phyloP scores from a whole-genome alignment of 2,888 invertebrate genomes.

The Ochlodes sylvanus region DNA sequence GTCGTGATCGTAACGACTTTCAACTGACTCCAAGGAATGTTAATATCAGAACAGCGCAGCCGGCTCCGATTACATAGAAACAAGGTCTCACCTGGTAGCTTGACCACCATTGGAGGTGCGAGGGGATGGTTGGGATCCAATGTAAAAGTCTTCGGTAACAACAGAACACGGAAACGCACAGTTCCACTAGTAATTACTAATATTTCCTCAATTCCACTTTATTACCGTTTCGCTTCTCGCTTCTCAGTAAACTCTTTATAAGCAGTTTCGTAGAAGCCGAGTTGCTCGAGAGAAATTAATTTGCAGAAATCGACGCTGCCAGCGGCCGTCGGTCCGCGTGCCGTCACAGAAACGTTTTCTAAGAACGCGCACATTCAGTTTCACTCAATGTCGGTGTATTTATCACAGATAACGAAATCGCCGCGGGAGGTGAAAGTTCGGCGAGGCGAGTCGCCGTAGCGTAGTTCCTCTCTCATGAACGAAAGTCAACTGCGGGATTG shows the following conservation, averaged over 20 bases:
- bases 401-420: conserved; percentile 80
- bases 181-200: conserved; percentile 77
- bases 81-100: conserved; percentile 76
- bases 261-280: conserved; percentile 80
- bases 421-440: conserved; percentile 82
- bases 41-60: conserved; percentile 8
- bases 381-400: conserved; percentile 71
- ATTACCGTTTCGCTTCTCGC: conserved; percentile 71
- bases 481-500: conserved; percentile 61
- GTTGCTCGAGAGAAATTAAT: conserved; percentile 81
- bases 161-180: conserved; percentile 79
- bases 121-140: conserved; percentile 81
- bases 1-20: conserved; percentile 37
- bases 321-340: conserved; percentile 66
- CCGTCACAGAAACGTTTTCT: conserved; percentile 73
- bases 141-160: conserved; percentile 75
- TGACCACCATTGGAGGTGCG: conserved; percentile 83
- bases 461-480: conserved; percentile 63
- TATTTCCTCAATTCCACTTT: conserved; percentile 83
- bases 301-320: conserved; percentile 75
- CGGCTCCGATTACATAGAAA: conserved; percentile 34
- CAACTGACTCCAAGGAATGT: conserved; percentile 33
- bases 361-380: conserved; percentile 80
- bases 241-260: conserved; percentile 80
- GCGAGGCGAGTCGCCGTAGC: conserved; percentile 55